Evolutionary conservation across 2,113 vertebrate species (phyloP).

Genomic region (Sarotherodon lohbergeri): DNA sequence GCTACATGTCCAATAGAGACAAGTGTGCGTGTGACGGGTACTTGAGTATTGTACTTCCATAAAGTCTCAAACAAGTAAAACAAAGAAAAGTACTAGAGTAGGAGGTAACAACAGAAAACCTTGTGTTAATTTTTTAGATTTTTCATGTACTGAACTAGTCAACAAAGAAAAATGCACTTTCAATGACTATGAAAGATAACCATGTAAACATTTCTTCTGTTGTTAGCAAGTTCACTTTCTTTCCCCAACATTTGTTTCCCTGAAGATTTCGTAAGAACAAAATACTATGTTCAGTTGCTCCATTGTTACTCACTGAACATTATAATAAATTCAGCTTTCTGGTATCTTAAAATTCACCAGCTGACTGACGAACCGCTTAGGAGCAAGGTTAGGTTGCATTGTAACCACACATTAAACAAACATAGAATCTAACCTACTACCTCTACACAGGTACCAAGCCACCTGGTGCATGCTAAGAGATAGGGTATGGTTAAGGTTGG

Average conservation of each 20-base stretch:
- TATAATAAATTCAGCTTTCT: not conserved
- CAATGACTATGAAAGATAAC: not conserved
- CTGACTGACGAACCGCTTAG: fast-evolving
- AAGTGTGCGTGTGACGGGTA: not conserved
- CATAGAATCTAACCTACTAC: not conserved
- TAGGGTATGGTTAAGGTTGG: not conserved
- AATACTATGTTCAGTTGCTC: not conserved
- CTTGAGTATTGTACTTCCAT: not conserved
- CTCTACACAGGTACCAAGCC: not conserved
- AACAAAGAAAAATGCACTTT: not conserved
- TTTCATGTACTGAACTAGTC: not conserved
- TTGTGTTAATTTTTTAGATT: not conserved
- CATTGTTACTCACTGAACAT: not conserved
- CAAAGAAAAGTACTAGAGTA: not conserved
- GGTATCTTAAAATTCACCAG: not conserved
- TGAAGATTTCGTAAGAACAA: not conserved
- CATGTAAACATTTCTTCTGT: not conserved
- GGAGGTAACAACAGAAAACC: not conserved
- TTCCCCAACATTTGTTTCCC: not conserved
- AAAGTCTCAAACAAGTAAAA: not conserved
- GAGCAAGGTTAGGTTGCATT: not conserved
- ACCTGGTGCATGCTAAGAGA: not conserved
- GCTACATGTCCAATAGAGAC: not conserved
- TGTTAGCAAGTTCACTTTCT: not conserved
- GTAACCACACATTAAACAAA: not conserved